phyloP scores from a whole-genome alignment of 2,888 invertebrate genomes.

The Volucella inanis region DNA sequence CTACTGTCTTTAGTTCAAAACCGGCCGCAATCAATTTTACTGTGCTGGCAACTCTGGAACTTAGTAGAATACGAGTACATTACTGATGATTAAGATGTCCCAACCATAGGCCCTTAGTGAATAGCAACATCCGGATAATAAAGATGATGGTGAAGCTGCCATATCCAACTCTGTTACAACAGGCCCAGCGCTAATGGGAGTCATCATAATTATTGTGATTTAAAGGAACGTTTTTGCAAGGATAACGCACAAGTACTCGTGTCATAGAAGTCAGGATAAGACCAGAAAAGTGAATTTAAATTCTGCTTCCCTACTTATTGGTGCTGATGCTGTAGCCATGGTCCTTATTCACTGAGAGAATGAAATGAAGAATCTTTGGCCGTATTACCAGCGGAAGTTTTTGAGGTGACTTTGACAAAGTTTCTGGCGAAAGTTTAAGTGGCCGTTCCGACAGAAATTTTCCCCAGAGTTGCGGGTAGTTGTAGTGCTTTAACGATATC shows the following conservation, averaged over 20 bases:
- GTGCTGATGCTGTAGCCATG: not conserved
- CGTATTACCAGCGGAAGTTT: slow-evolving; percentile 39
- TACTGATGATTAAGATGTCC: slow-evolving; percentile 27
- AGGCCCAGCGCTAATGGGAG: slow-evolving; percentile 49
- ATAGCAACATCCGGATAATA: slow-evolving; percentile 24
- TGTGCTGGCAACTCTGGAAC: too few relatives aligned
- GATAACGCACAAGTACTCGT: slow-evolving; percentile 10
- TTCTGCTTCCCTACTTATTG: slow-evolving; percentile 10
- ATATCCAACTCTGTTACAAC: not conserved
- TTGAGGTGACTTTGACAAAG: slow-evolving; percentile 50
- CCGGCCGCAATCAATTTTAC: too few relatives aligned
- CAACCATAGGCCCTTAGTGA: not conserved
- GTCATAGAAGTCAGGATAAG: slow-evolving; percentile 19
- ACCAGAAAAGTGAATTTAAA: slow-evolving; percentile 45
- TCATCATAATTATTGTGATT: slow-evolving; percentile 69
- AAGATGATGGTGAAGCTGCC: slow-evolving; percentile 13
- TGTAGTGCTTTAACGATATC: not conserved
- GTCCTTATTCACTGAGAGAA: not conserved
- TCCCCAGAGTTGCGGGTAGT: not conserved
- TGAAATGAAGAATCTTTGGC: slow-evolving; percentile 21
- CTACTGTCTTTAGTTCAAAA: too few relatives aligned
- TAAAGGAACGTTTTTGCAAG: slow-evolving; percentile 29
- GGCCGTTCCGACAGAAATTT: slow-evolving; percentile 24
- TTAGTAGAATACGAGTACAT: slow-evolving; percentile 23
- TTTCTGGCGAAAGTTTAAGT: slow-evolving; percentile 44